Base-by-base conservation (phyloP, 2,113 vertebrate species). In the Microcebus jonahi region DNA sequence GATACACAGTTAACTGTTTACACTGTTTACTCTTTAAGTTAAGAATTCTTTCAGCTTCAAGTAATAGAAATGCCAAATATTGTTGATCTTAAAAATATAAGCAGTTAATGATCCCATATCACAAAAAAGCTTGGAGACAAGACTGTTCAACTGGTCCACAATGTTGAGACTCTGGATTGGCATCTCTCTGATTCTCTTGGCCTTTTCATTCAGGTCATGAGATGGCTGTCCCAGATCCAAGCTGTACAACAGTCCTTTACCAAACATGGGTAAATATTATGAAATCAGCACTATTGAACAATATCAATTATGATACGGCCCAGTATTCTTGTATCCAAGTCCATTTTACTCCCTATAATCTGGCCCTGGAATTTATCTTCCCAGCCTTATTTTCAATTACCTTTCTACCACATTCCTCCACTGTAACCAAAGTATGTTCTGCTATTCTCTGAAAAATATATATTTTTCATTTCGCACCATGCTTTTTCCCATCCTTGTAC, bases 71-170 rank as follows among this genome's bases (percentile, higher is more conserved):
- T 61, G 45, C 36, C 29, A 14, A 9, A 31, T 68, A 31, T 27
- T 34, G 2, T 3, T 68, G 25, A 3, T 27, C 23, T 87, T 50
- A 80, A 70, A 55, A 55, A 80, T 76, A 12, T 39, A 39, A 67
- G 4, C 10, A 55, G 70, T 75, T 84, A 39, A 5, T 76, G 61
- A 59, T 48, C 27, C 27, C 25, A 3, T 27, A 9, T 67, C 23
- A 39, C 31, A 71, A 45, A 14, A 14, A 70, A 79, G 1, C 21
- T 73, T 75, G 50, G 57, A 75, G 80, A 34, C 29, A 48, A 21
- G 20, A 25, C 59, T 21, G 63, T 31, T 73, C 36, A 48, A 0
- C n/a, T 8, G 11, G 4, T 79, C 27, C 4, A 2, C 34, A 23
- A 8, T 12, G 31, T 23, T 67, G 55, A 89, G 53, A 27, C 31